Base-by-base conservation (phyloP, 2,797 vertebrate species). In the Diplodus sargus region DNA sequence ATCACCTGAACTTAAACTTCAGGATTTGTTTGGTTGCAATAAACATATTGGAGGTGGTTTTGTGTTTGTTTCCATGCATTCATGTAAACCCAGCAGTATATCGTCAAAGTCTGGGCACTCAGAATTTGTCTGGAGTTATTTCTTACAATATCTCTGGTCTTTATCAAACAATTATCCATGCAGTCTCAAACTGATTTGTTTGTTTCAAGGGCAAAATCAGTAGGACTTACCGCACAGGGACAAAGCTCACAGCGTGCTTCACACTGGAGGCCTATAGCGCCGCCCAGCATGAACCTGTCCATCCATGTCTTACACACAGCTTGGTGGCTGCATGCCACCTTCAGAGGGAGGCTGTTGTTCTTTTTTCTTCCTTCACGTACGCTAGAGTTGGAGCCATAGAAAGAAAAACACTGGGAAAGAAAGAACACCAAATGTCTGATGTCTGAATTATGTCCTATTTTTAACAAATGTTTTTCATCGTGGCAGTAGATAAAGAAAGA, bases 131-230 rank as follows among this genome's bases (percentile, higher is more conserved):
- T 64, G 61, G 57, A 72, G 34, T 73, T 18, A 42, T 68, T 74
- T 76, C 60, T 59, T 28, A 45, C 23, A 30, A 16, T 75, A 59
- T 52, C 49, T 82, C 53, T 81, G 43, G 7, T 82, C 48, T 89
- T 87, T 84, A 78, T 91, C 82, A 79, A 82, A 87, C 61, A 56
- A 79, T 71, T 68, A 78, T 84, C 69, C 42, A 28, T 67, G 70
- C 49, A 56, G 84, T 83, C 48, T 85, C 72, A 65, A 71, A 89
- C 82, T 72, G 78, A 91, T 91, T 80, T 73, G 34, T 82, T 87
- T 58, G 67, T 74, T 88, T 86, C 84, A 91, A 94, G 94, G 91
- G 88, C 91, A 92, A 28, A 28, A 92, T 93, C 90, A 77, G 74
- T 85, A 28, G 58, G 87, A 76, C 76, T 77, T 87, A 79, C 87